These are phyloP conservation scores for Elgaria multicarinata DNA, from an alignment of 2,113 vertebrate genomes.

Conservation along the genomic window DNA sequence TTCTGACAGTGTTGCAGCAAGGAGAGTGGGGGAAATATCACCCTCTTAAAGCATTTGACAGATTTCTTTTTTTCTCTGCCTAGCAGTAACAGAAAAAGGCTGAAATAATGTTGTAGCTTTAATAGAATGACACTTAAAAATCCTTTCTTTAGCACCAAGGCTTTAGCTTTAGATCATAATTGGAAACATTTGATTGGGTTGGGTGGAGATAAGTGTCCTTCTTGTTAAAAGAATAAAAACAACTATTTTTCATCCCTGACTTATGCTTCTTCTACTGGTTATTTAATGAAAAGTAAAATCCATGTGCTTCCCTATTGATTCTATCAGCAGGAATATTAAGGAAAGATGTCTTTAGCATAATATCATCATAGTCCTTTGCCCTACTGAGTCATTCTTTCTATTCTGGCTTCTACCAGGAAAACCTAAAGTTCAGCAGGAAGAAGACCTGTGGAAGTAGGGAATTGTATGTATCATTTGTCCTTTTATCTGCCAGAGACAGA, in stretches of 20 bases:
- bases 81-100: conserved; percentile 14
- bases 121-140: not conserved
- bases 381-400: conserved; percentile 5
- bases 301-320: not conserved
- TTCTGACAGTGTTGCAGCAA: not conserved
- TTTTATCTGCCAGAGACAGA: conserved; percentile 1
- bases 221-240: conserved; percentile 20
- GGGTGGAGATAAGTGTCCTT: conserved; percentile 14
- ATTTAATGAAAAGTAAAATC: conserved; percentile 19
- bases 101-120: not conserved
- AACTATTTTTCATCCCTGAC: not conserved
- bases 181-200: conserved; percentile 29
- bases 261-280: not conserved
- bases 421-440: not conserved
- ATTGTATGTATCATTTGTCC: not conserved
- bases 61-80: not conserved
- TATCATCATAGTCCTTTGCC: not conserved
- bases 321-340: not conserved
- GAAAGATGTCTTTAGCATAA: not conserved
- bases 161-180: conserved; percentile 5
- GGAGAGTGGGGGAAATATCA: not conserved
- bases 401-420: not conserved
- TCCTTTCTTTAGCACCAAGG: not conserved
- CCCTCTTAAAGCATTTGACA: not conserved
- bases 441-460: not conserved